Percentiles rank a stretch among this genome's conserved stretches.
Evolutionary conservation across 2,113 vertebrate species (phyloP).

Genomic region (Morone saxatilis): DNA sequence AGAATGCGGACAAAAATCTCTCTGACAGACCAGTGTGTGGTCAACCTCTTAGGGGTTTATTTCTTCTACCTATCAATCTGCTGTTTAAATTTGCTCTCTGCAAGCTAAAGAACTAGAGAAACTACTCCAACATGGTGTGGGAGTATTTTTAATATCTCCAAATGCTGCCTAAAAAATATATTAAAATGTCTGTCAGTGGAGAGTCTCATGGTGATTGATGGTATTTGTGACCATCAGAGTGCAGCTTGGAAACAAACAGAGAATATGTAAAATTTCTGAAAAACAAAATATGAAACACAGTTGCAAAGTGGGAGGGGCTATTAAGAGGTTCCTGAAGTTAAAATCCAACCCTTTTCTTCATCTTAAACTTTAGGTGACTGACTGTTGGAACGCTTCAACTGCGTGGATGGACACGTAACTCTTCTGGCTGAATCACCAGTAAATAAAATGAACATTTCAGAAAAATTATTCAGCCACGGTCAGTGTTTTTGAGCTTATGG

Average conservation of each 20-base stretch:
- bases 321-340: neutral
- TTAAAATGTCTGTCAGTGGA: slow-evolving; percentile 18
- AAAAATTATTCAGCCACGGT: neutral
- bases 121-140: neutral
- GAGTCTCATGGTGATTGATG: slow-evolving; percentile 1
- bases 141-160: neutral
- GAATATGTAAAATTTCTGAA: neutral
- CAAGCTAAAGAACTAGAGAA: neutral
- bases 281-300: neutral
- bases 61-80: neutral
- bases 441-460: neutral
- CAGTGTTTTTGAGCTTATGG: no score
- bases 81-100: neutral
- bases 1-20: neutral
- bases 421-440: neutral
- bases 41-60: neutral
- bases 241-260: neutral
- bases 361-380: no score
- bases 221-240: neutral
- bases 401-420: neutral
- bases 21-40: neutral
- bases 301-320: neutral
- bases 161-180: slow-evolving; percentile 1
- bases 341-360: neutral
- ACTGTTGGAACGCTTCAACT: neutral